Conservation (phyloP, 2,888 invertebrate species). For the Apamea epomidion region DNA sequence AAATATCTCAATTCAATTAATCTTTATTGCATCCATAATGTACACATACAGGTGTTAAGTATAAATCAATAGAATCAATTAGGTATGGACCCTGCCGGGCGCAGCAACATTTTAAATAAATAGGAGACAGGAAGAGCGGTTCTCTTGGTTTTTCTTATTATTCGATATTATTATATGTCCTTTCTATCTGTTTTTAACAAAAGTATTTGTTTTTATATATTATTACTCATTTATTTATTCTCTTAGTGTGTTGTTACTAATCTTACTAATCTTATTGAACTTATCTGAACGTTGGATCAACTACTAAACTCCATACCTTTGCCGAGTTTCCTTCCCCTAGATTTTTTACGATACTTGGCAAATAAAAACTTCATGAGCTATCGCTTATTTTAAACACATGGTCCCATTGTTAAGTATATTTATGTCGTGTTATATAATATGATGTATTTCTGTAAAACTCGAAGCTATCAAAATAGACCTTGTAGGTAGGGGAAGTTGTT, state of each 20-base stretch:
- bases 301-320: background rate
- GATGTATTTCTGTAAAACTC: background rate
- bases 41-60: background rate
- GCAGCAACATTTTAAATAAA: too few relatives aligned
- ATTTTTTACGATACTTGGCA: background rate
- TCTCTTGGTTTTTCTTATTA: too few relatives aligned
- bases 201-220: too few relatives aligned
- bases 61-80: too few relatives aligned
- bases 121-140: too few relatives aligned
- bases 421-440: background rate
- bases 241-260: background rate
- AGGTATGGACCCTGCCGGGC: too few relatives aligned
- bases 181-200: too few relatives aligned
- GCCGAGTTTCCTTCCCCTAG: too few relatives aligned
- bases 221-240: too few relatives aligned
- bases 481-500: constrained; percentile 27
- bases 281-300: background rate
- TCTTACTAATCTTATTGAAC: background rate
- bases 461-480: constrained; percentile 11
- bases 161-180: too few relatives aligned
- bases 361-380: background rate
- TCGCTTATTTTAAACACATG: background rate
- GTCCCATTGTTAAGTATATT: background rate
- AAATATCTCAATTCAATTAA: background rate
- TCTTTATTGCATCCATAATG: background rate